Percentiles rank a stretch among this genome's conserved stretches.
Evolutionary conservation across 2,113 vertebrate species (phyloP).

Genomic region (Malurus cyaneus): DNA sequence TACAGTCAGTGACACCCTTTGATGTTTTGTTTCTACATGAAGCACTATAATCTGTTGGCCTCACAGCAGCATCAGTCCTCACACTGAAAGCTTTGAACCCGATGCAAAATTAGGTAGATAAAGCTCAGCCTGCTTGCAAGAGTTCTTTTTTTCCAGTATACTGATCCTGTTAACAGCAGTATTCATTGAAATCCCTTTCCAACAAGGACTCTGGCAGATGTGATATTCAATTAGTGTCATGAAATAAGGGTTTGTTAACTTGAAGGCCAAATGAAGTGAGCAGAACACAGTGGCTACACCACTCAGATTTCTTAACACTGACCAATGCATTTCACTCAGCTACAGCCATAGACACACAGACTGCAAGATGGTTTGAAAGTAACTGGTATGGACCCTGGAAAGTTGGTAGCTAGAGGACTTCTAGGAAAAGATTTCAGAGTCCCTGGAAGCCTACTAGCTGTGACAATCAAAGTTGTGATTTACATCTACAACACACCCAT

Average conservation of each 20-base stretch:
- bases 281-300: background rate
- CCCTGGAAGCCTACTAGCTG: background rate
- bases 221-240: background rate
- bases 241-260: background rate
- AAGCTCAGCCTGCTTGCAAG: background rate
- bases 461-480: background rate
- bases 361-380: background rate
- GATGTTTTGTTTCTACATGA: background rate
- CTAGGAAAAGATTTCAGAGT: background rate
- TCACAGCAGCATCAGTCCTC: background rate
- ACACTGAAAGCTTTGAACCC: background rate
- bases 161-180: background rate
- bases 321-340: background rate
- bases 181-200: background rate
- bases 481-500: background rate
- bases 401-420: background rate
- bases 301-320: background rate
- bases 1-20: background rate
- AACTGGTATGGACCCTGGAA: background rate
- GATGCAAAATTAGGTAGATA: background rate
- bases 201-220: background rate
- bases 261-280: background rate
- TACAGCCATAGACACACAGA: background rate
- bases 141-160: background rate
- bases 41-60: background rate